Conservation (phyloP, 2,113 vertebrate species). For the Scatophagus argus region DNA sequence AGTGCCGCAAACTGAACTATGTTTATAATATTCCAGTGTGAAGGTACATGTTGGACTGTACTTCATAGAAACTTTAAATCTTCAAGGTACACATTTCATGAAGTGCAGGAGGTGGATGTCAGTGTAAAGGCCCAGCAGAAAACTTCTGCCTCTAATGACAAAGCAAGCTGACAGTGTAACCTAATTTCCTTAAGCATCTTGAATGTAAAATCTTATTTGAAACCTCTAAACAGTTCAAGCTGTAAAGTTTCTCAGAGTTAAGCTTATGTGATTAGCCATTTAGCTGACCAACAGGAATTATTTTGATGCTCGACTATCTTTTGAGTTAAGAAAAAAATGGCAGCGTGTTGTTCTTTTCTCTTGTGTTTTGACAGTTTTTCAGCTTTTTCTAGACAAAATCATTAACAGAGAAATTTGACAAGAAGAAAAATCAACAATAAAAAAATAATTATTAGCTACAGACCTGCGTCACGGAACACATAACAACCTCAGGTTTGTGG, state of each 20-base stretch:
- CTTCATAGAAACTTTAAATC: too few relatives aligned
- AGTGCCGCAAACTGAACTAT: neutral
- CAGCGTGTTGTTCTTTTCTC: neutral
- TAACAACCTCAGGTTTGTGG: too few relatives aligned
- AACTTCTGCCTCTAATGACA: neutral
- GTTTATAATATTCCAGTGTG: neutral
- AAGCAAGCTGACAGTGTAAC: neutral
- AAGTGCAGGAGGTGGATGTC: neutral
- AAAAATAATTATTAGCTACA: neutral
- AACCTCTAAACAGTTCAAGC: neutral
- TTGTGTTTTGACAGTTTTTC: neutral
- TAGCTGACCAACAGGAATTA: too few relatives aligned
- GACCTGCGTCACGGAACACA: too few relatives aligned
- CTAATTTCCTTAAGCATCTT: neutral
- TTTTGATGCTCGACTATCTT: neutral
- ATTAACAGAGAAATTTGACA: too few relatives aligned
- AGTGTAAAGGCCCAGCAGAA: neutral
- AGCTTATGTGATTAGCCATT: neutral
- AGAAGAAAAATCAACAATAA: neutral
- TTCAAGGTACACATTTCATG: neutral
- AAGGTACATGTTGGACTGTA: neutral
- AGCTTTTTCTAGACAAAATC: too few relatives aligned
- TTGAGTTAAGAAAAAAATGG: neutral
- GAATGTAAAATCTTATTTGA: neutral
- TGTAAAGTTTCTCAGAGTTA: neutral